Evolutionary conservation across 2,113 vertebrate species (phyloP), one percentile per base, ranked within the genome.

Genomic region (Dascyllus trimaculatus): DNA sequence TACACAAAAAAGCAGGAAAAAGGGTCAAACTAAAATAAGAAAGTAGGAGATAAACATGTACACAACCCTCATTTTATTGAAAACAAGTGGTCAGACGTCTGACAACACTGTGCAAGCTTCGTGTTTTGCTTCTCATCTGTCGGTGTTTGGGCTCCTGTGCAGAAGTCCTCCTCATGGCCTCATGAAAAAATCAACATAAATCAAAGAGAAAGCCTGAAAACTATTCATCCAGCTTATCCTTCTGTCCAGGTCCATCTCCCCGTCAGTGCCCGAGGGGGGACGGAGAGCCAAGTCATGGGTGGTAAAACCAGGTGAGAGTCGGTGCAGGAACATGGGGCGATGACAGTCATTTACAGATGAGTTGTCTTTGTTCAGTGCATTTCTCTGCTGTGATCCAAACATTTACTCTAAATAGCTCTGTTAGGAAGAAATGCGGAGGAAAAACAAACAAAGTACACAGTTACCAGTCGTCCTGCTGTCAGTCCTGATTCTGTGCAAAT

Each of bases 301-400:
- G 91, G 40, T 15, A 84, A 91, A 92, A 92, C 73, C 82, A 79
- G 81, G 68, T 69, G 80, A 60, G 58, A 19, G 69, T 51, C 60
- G 75, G 64, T 75, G 56, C 24, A 24, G 57, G 26, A 53, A 18
- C 48, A 21, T 15, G 38, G 72, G 57, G 58, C 8, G 53, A 66
- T 46, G 64, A 72, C 15, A 70, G 62, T 78, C 78, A 85, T 89
- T 89, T 90, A 90, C 84, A 89, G 65, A 73, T 78, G 26, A 49
- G 70, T 80, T 57, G 32, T 83, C 56, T 82, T 80, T 71, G 70
- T 88, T 92, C 90, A 87, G 91, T 91, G 90, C 90, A 81, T 84
- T 87, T 84, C 51, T 85, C 73, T 62, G 70, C 26, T 70, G 79
- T 73, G 60, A 88, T 85, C 69, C 69, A 75, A 38, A 64, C 3